Evolutionary conservation across 1,140 invertebrate species (phyloP).

Genomic region (Diachasmimorpha longicaudata): DNA sequence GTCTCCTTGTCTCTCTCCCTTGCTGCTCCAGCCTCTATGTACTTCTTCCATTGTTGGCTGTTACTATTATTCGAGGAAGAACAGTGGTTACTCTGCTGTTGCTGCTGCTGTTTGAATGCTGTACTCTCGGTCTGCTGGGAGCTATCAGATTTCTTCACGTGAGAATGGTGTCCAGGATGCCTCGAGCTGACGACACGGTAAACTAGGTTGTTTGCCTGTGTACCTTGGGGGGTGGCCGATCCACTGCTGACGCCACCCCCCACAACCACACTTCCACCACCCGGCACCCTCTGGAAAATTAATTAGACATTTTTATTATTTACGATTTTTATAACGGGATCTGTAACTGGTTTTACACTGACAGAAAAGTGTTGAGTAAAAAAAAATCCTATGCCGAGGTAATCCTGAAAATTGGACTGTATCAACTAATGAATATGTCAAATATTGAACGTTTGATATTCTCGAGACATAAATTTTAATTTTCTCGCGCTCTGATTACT

Average conservation of each 20-base stretch:
- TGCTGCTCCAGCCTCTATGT: constrained; percentile 62
- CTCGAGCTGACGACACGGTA: constrained; percentile 62
- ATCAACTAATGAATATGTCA: background rate
- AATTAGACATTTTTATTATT: background rate
- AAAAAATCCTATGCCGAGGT: background rate
- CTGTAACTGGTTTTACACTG: too few species aligned
- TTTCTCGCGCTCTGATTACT: background rate
- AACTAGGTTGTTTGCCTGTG: constrained; percentile 56
- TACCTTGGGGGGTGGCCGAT: constrained; percentile 58
- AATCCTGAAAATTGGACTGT: background rate
- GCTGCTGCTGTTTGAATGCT: constrained; percentile 61
- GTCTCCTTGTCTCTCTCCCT: constrained; percentile 56
- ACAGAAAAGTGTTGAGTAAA: too few species aligned
- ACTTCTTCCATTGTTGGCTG: constrained; percentile 67
- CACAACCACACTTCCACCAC: constrained; percentile 55
- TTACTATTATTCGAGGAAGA: constrained; percentile 50
- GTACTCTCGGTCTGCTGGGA: constrained; percentile 67
- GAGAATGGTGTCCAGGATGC: constrained; percentile 52
- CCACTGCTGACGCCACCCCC: constrained; percentile 54
- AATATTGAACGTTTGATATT: too few species aligned
- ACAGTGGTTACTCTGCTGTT: constrained; percentile 37
- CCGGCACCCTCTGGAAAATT: constrained; percentile 53
- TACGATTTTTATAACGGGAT: background rate
- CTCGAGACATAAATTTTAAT: background rate
- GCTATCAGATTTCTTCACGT: constrained; percentile 66